Conservation (phyloP, 2,888 invertebrate species). For the Temnothorax rugatulus region DNA sequence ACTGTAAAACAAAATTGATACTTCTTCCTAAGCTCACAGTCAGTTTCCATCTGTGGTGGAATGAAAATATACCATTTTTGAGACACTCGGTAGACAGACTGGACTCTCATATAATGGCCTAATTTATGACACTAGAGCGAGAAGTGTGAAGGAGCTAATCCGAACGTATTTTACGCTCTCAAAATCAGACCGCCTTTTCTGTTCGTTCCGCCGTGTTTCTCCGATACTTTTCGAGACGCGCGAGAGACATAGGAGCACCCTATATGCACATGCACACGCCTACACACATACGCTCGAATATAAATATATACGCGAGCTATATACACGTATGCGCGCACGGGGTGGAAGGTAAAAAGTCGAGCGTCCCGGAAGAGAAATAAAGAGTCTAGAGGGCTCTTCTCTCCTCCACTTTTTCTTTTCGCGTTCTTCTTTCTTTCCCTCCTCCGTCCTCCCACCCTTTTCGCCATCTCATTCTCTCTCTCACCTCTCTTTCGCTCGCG, state of each 20-base stretch:
- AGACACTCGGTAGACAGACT: slow-evolving; percentile 14
- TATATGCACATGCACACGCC: slow-evolving; percentile 36
- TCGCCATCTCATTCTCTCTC: slow-evolving; percentile 52
- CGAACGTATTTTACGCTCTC: slow-evolving; percentile 31
- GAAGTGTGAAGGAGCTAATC: slow-evolving; percentile 30
- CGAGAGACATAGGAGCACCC: slow-evolving; percentile 35
- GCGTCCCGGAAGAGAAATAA: slow-evolving; percentile 72
- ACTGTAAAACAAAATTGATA: not conserved
- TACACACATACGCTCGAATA: not conserved
- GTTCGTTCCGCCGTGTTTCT: slow-evolving; percentile 33
- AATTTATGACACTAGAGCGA: slow-evolving; percentile 36
- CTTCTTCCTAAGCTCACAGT: not conserved
- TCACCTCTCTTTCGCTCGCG: slow-evolving; percentile 47
- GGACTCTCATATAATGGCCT: slow-evolving; percentile 16
- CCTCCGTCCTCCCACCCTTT: not conserved
- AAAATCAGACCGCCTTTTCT: slow-evolving; percentile 42
- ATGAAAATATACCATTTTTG: not conserved
- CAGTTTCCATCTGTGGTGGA: not conserved
- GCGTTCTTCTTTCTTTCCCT: slow-evolving; percentile 27
- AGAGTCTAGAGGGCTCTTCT: slow-evolving; percentile 57
- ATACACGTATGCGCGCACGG: slow-evolving; percentile 37
- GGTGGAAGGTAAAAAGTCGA: slow-evolving; percentile 69
- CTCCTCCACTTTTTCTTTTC: slow-evolving; percentile 35
- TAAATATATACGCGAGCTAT: slow-evolving; percentile 52
- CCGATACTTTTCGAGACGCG: slow-evolving; percentile 23